Conservation (phyloP, 2,113 vertebrate genomes). For the Onychorhynchus coronatus region DNA sequence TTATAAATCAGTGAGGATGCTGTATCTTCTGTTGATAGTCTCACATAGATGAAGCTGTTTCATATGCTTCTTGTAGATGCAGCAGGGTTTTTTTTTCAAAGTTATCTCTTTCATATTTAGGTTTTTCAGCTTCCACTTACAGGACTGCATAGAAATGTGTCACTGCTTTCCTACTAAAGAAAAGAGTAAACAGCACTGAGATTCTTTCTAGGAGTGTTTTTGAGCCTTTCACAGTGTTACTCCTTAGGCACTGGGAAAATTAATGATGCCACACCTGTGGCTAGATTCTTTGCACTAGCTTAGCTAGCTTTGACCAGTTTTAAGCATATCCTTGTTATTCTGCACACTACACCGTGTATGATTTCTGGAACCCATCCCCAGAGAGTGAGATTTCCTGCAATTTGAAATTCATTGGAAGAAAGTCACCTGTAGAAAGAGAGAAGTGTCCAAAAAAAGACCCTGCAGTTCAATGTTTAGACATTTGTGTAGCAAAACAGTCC, state of each 20-base stretch:
- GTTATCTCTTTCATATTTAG: not conserved
- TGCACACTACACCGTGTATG: not conserved
- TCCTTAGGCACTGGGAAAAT: not conserved
- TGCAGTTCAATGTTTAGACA: not conserved
- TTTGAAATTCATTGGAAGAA: not conserved
- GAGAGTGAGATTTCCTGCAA: not conserved
- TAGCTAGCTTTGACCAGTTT: not conserved
- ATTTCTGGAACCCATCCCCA: not conserved
- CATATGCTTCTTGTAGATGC: not conserved
- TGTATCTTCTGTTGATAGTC: not conserved
- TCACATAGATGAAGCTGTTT: not conserved
- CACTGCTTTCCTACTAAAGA: not conserved
- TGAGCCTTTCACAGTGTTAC: not conserved
- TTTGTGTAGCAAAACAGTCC: not conserved
- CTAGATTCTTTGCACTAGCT: not conserved
- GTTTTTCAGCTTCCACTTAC: not conserved
- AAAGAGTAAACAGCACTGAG: not conserved
- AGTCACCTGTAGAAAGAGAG: not conserved
- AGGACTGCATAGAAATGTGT: not conserved
- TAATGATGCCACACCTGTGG: not conserved
- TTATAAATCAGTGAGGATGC: not conserved
- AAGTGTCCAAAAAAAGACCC: not conserved
- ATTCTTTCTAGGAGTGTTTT: not conserved
- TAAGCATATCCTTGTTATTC: not conserved
- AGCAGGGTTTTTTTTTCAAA: not conserved